A percentile compares a stretch with the other conserved stretches of the same genome.
Evolutionary conservation across 2,888 invertebrate genomes (phyloP).

Genomic region (Lochmaea crataegi): DNA sequence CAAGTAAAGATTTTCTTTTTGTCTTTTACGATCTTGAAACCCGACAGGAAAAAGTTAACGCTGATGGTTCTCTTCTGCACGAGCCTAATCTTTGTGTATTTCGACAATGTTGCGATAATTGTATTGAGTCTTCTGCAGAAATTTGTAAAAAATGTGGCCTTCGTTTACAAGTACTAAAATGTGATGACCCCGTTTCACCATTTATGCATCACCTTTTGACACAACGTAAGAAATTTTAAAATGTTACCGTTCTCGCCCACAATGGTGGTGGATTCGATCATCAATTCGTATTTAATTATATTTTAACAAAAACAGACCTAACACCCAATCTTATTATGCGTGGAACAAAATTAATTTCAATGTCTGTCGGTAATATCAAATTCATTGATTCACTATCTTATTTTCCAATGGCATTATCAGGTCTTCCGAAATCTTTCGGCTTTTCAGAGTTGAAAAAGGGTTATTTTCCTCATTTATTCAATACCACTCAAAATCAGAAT

Average conservation of each 20-base stretch:
- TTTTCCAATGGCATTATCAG: conserved; percentile 45
- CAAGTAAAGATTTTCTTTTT: conserved; percentile 33
- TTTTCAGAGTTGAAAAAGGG: conserved; percentile 41
- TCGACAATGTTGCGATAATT: conserved; percentile 9
- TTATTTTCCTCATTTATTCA: conserved; percentile 48
- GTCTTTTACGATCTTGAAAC: conserved; percentile 48
- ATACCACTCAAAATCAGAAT: conserved; percentile 28
- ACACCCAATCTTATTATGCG: conserved; percentile 42
- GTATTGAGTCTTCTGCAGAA: not conserved
- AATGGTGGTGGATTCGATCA: conserved; percentile 35
- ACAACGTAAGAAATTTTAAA: no score
- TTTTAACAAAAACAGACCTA: conserved; percentile 33
- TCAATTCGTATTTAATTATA: conserved; percentile 38
- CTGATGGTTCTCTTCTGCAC: conserved; percentile 29
- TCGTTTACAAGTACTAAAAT: conserved; percentile 14
- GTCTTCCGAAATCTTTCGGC: conserved; percentile 42
- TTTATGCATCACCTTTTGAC: conserved; percentile 20
- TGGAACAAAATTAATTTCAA: conserved; percentile 41
- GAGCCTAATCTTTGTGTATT: conserved; percentile 37
- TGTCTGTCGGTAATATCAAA: conserved; percentile 39
- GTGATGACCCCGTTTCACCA: conserved; percentile 1
- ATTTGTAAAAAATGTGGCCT: conserved; percentile 20
- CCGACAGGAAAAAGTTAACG: conserved; percentile 32
- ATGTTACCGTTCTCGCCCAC: conserved; percentile 34
- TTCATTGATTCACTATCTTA: conserved; percentile 53